phyloP scores from a whole-genome alignment of 2,888 invertebrate species.

The Chelonus formosanus region DNA sequence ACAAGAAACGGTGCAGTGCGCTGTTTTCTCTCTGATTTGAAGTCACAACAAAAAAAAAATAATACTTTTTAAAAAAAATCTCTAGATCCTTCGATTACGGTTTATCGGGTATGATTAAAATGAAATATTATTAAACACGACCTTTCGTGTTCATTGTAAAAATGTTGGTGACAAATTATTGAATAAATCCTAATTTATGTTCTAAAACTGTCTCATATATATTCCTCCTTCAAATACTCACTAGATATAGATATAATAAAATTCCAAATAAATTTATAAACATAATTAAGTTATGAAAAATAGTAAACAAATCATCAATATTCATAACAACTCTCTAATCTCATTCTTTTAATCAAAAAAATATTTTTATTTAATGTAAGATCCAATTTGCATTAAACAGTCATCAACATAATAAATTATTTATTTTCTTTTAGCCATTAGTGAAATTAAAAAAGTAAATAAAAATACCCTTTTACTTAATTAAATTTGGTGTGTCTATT shows the following conservation, averaged over 20 bases:
- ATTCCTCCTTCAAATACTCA: constrained; percentile 31
- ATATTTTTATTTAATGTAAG: too few species aligned
- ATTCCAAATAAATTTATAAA: too few species aligned
- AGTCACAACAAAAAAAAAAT: constrained; percentile 16
- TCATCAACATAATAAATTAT: too few species aligned
- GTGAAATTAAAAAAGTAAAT: too few species aligned
- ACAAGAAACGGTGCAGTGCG: constrained; percentile 16
- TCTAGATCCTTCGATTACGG: constrained; percentile 8
- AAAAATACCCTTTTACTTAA: too few species aligned
- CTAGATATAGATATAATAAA: neutral
- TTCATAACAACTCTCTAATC: too few species aligned
- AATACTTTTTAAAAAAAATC: constrained; percentile 3
- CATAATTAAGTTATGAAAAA: too few species aligned
- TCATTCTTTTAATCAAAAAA: too few species aligned
- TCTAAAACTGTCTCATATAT: constrained; percentile 28
- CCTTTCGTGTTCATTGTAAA: constrained; percentile 22
- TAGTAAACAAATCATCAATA: too few species aligned
- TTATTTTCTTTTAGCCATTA: too few species aligned
- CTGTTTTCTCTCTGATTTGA: constrained; percentile 12
- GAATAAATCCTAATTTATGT: constrained; percentile 61
- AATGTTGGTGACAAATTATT: constrained; percentile 6
- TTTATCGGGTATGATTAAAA: constrained; percentile 15
- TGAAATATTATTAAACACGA: constrained; percentile 16
- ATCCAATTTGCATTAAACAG: too few species aligned
- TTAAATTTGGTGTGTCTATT: too few species aligned